phyloP scores from a whole-genome alignment of 2,113 vertebrate species.

The Vireo altiloquus region DNA sequence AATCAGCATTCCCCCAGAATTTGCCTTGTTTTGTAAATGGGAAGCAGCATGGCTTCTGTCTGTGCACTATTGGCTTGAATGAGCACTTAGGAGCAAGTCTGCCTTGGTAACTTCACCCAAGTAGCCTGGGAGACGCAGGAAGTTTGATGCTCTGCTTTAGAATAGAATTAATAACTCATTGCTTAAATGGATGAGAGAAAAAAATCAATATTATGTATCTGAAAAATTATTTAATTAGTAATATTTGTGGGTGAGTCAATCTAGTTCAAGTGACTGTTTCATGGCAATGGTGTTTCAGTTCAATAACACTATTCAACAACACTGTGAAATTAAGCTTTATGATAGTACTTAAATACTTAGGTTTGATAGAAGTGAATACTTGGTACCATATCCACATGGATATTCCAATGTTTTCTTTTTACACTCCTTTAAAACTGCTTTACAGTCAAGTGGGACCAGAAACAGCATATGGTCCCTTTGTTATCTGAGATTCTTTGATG shows the following conservation, averaged over 20 bases:
- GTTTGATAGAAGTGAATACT: not conserved
- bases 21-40: not conserved
- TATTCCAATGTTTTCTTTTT: not conserved
- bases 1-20: not conserved
- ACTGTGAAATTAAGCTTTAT: not conserved
- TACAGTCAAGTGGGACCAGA: not conserved
- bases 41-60: not conserved
- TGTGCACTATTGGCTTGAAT: not conserved
- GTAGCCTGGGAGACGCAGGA: not conserved
- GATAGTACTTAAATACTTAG: not conserved
- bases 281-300: not conserved
- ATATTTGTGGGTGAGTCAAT: not conserved
- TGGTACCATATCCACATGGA: not conserved
- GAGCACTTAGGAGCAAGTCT: not conserved
- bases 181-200: not conserved
- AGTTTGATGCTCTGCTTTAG: not conserved
- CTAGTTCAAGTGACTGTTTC: not conserved
- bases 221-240: not conserved
- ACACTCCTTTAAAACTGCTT: not conserved
- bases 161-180: not conserved
- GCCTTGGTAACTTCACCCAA: not conserved
- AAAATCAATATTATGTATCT: not conserved
- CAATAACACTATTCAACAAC: not conserved
- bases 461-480: not conserved
- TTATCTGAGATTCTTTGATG: not conserved